phyloP scores from a whole-genome alignment of 2,797 vertebrate species.

The Coregonus sp. region DNA sequence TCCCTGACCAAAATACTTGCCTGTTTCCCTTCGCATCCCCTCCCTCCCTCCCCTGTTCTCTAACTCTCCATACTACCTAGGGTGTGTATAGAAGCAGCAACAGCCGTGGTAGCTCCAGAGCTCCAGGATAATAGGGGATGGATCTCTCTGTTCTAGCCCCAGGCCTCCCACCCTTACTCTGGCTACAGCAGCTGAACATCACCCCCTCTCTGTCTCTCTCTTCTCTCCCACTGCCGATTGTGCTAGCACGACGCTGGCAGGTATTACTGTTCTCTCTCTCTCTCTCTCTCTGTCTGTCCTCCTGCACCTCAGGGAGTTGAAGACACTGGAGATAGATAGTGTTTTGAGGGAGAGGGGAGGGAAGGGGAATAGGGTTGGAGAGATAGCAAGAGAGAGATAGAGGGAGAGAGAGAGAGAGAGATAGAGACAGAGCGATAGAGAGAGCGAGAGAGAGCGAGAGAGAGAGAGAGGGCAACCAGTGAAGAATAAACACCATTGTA shows the following conservation, averaged over 20 bases:
- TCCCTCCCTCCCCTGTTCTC: not conserved
- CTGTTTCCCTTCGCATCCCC: not conserved
- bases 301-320: conserved; percentile 17
- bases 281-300: conserved; percentile 16
- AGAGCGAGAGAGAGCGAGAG: not conserved
- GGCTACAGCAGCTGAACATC: conserved; percentile 2
- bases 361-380: not conserved
- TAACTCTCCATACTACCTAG: not conserved
- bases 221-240: not conserved
- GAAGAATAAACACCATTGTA: too few species aligned
- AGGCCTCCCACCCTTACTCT: conserved; percentile 4
- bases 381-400: not conserved
- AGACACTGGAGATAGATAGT: conserved; percentile 22
- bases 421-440: not conserved
- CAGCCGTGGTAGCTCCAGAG: not conserved
- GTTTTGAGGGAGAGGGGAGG: conserved; percentile 8
- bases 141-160: conserved; percentile 6
- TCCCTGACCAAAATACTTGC: not conserved
- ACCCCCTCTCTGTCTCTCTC: conserved; percentile 5
- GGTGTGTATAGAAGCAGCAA: not conserved
- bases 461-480: not conserved
- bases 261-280: conserved; percentile 5
- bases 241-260: conserved; percentile 4
- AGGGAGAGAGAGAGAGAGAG: conserved; percentile 1
- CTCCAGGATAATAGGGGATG: not conserved